These are phyloP conservation scores for Solea solea DNA, from an alignment of 2,113 vertebrate species.

Conservation along the genomic window DNA sequence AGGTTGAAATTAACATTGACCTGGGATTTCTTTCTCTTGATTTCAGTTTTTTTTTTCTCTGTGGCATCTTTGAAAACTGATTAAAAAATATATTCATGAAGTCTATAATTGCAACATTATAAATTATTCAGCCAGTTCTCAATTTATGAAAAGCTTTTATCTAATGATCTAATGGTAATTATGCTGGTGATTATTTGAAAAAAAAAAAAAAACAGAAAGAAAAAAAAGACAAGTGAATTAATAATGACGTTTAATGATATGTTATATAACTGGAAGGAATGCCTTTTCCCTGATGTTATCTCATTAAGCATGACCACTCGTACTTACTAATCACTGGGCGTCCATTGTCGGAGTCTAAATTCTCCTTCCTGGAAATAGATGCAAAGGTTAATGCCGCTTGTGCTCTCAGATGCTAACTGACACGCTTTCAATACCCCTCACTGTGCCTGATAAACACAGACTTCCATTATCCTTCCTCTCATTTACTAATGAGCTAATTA, in stretches of 20 bases:
- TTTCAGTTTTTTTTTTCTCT: neutral
- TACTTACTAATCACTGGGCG: constrained; percentile 40
- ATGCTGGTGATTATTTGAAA: constrained; percentile 28
- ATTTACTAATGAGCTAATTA: constrained; percentile 65
- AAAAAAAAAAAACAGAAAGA: neutral
- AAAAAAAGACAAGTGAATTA: constrained; percentile 28
- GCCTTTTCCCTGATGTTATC: constrained; percentile 38
- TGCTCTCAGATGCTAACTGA: constrained; percentile 17
- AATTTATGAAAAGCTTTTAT: constrained; percentile 38
- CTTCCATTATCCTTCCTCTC: constrained; percentile 48
- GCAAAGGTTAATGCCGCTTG: constrained; percentile 42
- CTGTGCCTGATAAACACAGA: constrained; percentile 5
- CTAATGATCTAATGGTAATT: constrained; percentile 19
- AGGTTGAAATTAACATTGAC: too few species aligned
- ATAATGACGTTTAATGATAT: constrained; percentile 39
- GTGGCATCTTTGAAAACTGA: constrained; percentile 4
- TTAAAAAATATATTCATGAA: constrained; percentile 7
- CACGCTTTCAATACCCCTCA: constrained; percentile 23
- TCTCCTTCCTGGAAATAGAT: constrained; percentile 16
- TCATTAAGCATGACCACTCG: constrained; percentile 49
- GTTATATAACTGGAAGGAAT: constrained; percentile 37
- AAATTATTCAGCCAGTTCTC: constrained; percentile 37
- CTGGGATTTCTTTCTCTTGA: too few species aligned
- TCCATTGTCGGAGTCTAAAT: constrained; percentile 8
- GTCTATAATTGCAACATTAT: constrained; percentile 11